These are phyloP conservation scores for Chalcis sispes DNA, from an alignment of 2,888 invertebrate genomes.

Conservation along the genomic window DNA sequence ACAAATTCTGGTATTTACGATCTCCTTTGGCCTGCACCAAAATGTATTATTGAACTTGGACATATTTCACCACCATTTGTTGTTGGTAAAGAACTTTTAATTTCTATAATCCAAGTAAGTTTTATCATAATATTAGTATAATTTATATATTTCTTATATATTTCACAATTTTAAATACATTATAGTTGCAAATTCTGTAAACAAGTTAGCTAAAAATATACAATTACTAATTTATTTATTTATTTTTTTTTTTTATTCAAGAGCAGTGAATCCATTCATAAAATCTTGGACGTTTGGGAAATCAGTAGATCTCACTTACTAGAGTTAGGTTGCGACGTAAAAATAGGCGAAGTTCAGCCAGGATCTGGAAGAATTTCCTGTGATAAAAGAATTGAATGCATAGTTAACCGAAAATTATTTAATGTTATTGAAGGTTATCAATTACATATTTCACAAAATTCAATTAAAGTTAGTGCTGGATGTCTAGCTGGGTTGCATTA, in stretches of 20 bases:
- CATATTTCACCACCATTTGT: conserved; percentile 75
- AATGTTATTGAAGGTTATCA: conserved; percentile 77
- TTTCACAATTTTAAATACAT: not conserved
- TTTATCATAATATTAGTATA: not conserved
- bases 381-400: conserved; percentile 77
- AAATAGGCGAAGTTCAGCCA: conserved; percentile 76
- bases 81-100: conserved; percentile 75
- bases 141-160: not conserved
- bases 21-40: conserved; percentile 80
- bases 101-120: conserved; percentile 75
- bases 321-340: conserved; percentile 76
- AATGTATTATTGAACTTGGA: conserved; percentile 77
- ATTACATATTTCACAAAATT: conserved; percentile 77
- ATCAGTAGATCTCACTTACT: conserved; percentile 76
- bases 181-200: no score
- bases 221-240: conserved; percentile 24
- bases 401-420: conserved; percentile 77
- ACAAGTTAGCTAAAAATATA: no score
- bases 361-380: conserved; percentile 71
- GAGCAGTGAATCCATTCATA: conserved; percentile 73
- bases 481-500: conserved; percentile 79
- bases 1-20: conserved; percentile 69
- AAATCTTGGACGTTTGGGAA: conserved; percentile 78
- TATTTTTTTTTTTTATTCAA: conserved; percentile 48
- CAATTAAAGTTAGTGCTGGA: conserved; percentile 78